These are phyloP conservation scores for Procambarus clarkii DNA, from an alignment of 1,140 invertebrate species.

Conservation along the genomic window DNA sequence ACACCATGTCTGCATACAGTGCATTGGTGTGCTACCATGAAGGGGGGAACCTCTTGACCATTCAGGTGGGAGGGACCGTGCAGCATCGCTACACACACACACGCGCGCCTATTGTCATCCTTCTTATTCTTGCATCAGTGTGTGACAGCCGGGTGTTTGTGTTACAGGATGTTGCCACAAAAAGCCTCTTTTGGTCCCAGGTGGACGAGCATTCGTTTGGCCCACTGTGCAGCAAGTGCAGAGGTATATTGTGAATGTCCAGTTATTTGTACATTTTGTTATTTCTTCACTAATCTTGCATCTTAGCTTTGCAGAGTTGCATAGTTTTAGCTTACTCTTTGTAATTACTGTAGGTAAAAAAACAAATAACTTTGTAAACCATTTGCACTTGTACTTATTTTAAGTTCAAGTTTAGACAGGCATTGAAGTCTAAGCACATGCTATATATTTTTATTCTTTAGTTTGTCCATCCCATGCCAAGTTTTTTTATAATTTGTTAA, in stretches of 20 bases:
- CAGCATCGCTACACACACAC: background rate
- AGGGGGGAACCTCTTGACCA: slow-evolving; percentile 33
- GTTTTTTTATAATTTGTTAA: too few species aligned
- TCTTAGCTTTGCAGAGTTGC: background rate
- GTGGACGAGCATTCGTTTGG: slow-evolving; percentile 97
- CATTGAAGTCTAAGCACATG: background rate
- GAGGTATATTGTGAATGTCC: slow-evolving; percentile 81
- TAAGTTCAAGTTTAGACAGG: background rate
- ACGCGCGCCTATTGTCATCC: background rate
- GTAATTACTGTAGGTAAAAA: background rate
- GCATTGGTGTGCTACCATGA: slow-evolving; percentile 17
- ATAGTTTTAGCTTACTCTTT: background rate
- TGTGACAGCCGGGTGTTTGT: slow-evolving; percentile 64
- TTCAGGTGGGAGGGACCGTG: slow-evolving; percentile 72
- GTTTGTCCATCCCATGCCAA: background rate
- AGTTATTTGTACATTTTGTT: background rate
- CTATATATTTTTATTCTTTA: background rate
- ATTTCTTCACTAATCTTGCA: background rate
- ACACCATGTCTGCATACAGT: slow-evolving; percentile 41
- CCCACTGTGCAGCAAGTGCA: slow-evolving; percentile 95
- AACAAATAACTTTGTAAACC: background rate
- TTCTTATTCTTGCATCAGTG: background rate
- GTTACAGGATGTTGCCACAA: slow-evolving; percentile 91
- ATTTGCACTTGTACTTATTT: background rate
- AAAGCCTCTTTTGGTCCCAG: slow-evolving; percentile 93